These are phyloP conservation scores for Lithodes maja DNA, from an alignment of 2,888 invertebrate species.

Conservation along the genomic window DNA sequence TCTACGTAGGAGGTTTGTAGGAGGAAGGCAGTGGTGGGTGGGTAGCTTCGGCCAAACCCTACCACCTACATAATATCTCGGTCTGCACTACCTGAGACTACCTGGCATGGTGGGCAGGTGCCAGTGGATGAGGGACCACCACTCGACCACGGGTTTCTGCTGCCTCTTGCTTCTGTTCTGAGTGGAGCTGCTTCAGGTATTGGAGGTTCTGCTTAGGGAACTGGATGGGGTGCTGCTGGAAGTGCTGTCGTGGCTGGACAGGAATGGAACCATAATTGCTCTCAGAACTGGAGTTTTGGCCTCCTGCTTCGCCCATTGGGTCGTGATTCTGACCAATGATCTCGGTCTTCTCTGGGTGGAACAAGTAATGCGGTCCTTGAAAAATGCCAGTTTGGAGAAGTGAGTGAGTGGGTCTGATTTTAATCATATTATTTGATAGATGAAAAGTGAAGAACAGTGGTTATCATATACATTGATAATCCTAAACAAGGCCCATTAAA, in stretches of 20 bases:
- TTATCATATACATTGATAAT: too few relatives aligned
- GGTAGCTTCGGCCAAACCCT: slow-evolving; percentile 15
- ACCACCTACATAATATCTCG: slow-evolving; percentile 56
- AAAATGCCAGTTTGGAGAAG: too few relatives aligned
- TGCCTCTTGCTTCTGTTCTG: slow-evolving; percentile 4
- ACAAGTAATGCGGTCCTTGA: too few relatives aligned
- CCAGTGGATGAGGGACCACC: slow-evolving; percentile 31
- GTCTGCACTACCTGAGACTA: slow-evolving; percentile 62
- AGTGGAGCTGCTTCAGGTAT: slow-evolving; percentile 1
- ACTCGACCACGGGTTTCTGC: not conserved
- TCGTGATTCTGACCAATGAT: too few relatives aligned
- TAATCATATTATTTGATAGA: too few relatives aligned
- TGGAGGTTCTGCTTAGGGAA: not conserved
- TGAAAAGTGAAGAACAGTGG: too few relatives aligned
- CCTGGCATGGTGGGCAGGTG: slow-evolving; percentile 60
- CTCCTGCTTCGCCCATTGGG: not conserved
- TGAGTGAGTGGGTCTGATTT: too few relatives aligned
- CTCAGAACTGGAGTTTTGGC: slow-evolving; percentile 42
- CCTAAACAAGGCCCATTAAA: too few relatives aligned
- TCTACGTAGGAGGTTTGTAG: too few relatives aligned
- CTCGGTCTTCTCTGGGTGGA: too few relatives aligned
- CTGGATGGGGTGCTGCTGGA: slow-evolving; percentile 20
- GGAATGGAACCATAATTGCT: slow-evolving; percentile 33
- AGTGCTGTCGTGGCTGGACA: slow-evolving; percentile 36
- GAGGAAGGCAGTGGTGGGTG: not conserved